phyloP scores from a whole-genome alignment of 2,888 invertebrate genomes.

The Rotaria sp. region DNA sequence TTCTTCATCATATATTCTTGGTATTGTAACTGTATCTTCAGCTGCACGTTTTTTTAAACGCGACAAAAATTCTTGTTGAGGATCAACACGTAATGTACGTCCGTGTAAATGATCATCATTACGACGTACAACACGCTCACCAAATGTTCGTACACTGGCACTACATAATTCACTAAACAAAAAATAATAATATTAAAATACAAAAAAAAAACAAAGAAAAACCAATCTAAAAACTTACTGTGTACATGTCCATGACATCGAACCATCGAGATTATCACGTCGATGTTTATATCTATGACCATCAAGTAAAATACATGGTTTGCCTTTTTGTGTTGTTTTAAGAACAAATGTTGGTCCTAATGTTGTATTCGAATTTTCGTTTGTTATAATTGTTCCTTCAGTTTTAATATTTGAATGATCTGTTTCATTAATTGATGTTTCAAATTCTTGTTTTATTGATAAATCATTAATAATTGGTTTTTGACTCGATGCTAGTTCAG shows the following conservation, averaged over 20 bases:
- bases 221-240: background rate
- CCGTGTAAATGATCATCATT: conserved; percentile 29
- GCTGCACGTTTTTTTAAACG: conserved; percentile 16
- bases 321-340: conserved; percentile 21
- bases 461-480: background rate
- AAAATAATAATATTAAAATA: background rate
- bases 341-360: background rate
- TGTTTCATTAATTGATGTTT: background rate
- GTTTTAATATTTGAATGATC: conserved; percentile 9
- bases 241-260: conserved; percentile 20
- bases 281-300: conserved; percentile 22
- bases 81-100: conserved; percentile 23
- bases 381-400: background rate
- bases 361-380: background rate
- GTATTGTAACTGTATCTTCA: conserved; percentile 24
- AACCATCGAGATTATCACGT: conserved; percentile 12
- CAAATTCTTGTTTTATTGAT: conserved; percentile 6
- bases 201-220: background rate
- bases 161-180: conserved; percentile 14
- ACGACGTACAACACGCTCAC: conserved; percentile 6
- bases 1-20: conserved; percentile 28
- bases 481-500: conserved; percentile 15
- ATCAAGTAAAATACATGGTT: conserved; percentile 20
- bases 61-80: background rate
- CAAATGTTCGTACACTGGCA: conserved; percentile 17